Conservation (phyloP, 2,797 vertebrate genomes). For the Naso thynnoides region DNA sequence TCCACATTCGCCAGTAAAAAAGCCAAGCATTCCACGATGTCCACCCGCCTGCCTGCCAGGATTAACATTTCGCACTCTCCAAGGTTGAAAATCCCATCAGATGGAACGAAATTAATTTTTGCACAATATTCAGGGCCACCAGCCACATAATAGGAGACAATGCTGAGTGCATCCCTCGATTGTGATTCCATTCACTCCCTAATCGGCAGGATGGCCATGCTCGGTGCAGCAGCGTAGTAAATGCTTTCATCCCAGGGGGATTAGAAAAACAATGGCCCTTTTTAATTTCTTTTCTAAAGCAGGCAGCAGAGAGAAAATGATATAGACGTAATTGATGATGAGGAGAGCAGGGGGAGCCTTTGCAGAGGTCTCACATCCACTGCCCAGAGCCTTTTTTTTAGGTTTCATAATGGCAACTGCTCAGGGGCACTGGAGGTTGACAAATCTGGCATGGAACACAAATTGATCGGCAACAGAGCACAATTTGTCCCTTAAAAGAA, state of each 20-base stretch:
- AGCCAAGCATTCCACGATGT: constrained; percentile 50
- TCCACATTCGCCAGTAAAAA: constrained; percentile 61
- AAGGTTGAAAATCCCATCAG: constrained; percentile 81
- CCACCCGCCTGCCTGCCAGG: constrained; percentile 61
- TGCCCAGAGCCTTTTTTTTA: constrained; percentile 52
- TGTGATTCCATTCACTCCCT: constrained; percentile 78
- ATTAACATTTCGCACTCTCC: constrained; percentile 76
- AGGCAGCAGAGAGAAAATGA: constrained; percentile 77
- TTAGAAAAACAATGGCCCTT: constrained; percentile 83
- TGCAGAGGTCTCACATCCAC: constrained; percentile 70
- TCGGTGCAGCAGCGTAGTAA: constrained; percentile 68
- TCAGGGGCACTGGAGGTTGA: constrained; percentile 75
- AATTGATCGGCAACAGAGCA: constrained; percentile 78
- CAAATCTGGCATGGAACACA: constrained; percentile 78
- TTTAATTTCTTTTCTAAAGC: constrained; percentile 81
- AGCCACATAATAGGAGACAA: constrained; percentile 79
- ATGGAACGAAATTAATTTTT: constrained; percentile 80
- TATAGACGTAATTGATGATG: constrained; percentile 84
- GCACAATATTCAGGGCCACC: constrained; percentile 77
- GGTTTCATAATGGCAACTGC: constrained; percentile 67
- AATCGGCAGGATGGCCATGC: constrained; percentile 76
- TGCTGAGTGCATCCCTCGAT: constrained; percentile 73
- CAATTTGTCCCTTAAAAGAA: constrained; percentile 77
- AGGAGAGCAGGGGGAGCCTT: constrained; percentile 69
- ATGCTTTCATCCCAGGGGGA: constrained; percentile 80